These are phyloP conservation scores for Aphelenchoides besseyi DNA, from an alignment of 1,140 invertebrate species.

Conservation along the genomic window DNA sequence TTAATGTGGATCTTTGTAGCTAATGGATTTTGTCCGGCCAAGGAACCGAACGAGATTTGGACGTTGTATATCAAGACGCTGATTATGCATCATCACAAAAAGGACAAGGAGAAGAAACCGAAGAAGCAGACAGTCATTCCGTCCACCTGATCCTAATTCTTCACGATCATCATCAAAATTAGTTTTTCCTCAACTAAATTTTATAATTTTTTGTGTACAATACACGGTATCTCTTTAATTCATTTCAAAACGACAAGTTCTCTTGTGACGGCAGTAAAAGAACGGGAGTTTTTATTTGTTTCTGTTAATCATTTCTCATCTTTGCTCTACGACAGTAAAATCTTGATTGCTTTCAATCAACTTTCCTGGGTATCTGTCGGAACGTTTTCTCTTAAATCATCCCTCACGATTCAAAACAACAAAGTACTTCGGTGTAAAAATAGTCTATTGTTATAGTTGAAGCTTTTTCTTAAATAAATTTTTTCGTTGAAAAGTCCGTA, in stretches of 20 bases:
- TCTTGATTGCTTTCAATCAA: too few relatives aligned
- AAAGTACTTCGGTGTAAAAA: background rate
- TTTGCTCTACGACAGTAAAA: too few relatives aligned
- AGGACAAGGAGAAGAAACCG: background rate
- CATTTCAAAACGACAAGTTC: conserved; percentile 3
- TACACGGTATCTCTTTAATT: conserved; percentile 1
- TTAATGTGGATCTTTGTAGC: conserved; percentile 20
- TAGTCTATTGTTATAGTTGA: background rate
- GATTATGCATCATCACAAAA: background rate
- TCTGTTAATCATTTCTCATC: background rate
- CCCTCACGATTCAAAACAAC: too few relatives aligned
- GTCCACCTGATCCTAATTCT: background rate
- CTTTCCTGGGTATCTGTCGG: too few relatives aligned
- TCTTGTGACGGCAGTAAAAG: background rate
- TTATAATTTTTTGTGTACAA: background rate
- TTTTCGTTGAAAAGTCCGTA: background rate
- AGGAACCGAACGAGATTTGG: conserved; percentile 16
- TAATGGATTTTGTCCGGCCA: background rate
- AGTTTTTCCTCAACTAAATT: background rate
- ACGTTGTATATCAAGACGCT: conserved; percentile 5
- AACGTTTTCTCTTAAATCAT: too few relatives aligned
- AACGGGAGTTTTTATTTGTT: background rate
- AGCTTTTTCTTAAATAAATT: background rate
- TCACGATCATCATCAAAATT: conserved; percentile 1
- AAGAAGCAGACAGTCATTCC: background rate